These are phyloP conservation scores for Fragum whitleyi DNA, from an alignment of 2,888 invertebrate species.

Conservation along the genomic window DNA sequence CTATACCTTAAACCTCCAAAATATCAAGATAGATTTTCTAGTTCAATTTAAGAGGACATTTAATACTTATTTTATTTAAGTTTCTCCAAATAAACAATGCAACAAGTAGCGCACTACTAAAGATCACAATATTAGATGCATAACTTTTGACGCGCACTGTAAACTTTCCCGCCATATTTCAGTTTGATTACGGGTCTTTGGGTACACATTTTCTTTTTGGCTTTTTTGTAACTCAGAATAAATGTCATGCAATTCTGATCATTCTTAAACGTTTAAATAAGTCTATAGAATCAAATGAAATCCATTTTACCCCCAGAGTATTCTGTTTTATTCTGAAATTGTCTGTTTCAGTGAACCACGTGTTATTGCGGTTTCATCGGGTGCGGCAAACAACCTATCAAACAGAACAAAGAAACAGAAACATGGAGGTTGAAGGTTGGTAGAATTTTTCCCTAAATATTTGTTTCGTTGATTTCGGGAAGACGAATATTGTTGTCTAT, in stretches of 20 bases:
- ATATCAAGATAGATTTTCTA: no score
- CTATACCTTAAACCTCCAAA: no score
- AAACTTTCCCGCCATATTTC: conserved; percentile 7
- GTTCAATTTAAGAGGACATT: no score
- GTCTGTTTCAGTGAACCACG: conserved; percentile 13
- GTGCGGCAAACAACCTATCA: background rate
- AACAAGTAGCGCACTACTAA: no score
- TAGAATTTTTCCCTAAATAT: background rate
- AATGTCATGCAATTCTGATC: conserved; percentile 8
- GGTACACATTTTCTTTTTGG: background rate
- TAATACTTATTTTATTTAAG: no score
- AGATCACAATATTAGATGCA: no score
- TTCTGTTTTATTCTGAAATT: background rate
- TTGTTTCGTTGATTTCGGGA: no score
- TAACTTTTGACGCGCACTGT: background rate
- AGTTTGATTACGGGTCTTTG: background rate
- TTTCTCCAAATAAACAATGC: no score
- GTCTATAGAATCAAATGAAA: background rate
- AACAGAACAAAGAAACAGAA: background rate
- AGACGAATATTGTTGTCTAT: no score
- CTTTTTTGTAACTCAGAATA: background rate
- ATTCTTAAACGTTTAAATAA: background rate
- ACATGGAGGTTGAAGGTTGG: conserved; percentile 40
- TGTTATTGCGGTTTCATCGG: background rate
- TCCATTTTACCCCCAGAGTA: background rate